Evolutionary conservation across 1,140 invertebrate species (phyloP).

Genomic region (Drosophila murphyi): DNA sequence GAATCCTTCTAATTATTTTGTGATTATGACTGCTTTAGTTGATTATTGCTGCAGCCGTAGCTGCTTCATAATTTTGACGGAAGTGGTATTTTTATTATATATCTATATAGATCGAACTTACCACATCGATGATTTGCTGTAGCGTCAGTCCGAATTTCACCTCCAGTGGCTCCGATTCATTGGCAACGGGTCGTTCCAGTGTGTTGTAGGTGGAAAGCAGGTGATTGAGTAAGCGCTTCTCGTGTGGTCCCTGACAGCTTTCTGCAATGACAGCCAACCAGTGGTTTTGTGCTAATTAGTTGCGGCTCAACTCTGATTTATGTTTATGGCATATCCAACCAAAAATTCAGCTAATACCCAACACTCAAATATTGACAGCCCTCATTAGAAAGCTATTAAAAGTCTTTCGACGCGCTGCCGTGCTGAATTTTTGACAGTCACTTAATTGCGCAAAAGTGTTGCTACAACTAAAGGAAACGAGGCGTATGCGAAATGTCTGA

Average conservation of each 20-base stretch:
- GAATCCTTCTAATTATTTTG: slow-evolving; percentile 34
- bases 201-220: slow-evolving; percentile 97
- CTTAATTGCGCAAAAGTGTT: slow-evolving; percentile 57
- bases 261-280: slow-evolving; percentile 85
- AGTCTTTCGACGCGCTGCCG: slow-evolving; percentile 42
- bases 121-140: slow-evolving; percentile 99
- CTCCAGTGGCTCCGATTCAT: slow-evolving; percentile 96
- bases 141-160: slow-evolving; percentile 98
- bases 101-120: slow-evolving; percentile 86
- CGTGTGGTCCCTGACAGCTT: slow-evolving; percentile 93
- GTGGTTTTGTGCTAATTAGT: slow-evolving; percentile 49
- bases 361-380: slow-evolving; percentile 26
- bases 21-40: slow-evolving; percentile 18
- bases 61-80: slow-evolving; percentile 18
- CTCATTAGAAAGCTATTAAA: slow-evolving; percentile 73
- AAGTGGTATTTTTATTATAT: slow-evolving; percentile 11
- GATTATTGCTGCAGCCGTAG: slow-evolving; percentile 20
- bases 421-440: slow-evolving; percentile 56
- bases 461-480: slow-evolving; percentile 7
- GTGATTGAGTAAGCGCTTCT: slow-evolving; percentile 94
- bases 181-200: slow-evolving; percentile 97
- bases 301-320: slow-evolving; percentile 33
- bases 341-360: slow-evolving; percentile 60
- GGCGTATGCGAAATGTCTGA: slow-evolving; percentile 22
- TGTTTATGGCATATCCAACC: slow-evolving; percentile 60